Conservation (phyloP, 2,888 invertebrate genomes). For the Hypolimnas misippus region DNA sequence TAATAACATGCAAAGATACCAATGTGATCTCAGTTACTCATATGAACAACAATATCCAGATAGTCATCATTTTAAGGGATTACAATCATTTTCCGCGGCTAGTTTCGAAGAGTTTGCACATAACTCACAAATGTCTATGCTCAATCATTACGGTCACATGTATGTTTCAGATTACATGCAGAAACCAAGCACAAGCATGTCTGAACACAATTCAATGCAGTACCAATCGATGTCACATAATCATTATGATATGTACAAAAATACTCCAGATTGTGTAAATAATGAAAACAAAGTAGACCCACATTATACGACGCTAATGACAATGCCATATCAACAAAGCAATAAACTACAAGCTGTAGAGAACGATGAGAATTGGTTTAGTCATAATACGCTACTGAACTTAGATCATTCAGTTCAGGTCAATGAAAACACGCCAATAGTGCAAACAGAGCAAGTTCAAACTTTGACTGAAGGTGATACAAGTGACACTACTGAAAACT, state of each 20-base stretch:
- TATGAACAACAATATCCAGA: constrained; percentile 66
- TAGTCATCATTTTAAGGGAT: constrained; percentile 65
- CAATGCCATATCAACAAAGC: constrained; percentile 85
- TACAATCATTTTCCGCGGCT: constrained; percentile 78
- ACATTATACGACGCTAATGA: constrained; percentile 87
- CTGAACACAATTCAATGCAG: constrained; percentile 61
- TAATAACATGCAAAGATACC: constrained; percentile 72
- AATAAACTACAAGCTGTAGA: constrained; percentile 87
- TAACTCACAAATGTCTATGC: constrained; percentile 78
- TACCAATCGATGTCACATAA: constrained; percentile 67
- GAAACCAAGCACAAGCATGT: constrained; percentile 61
- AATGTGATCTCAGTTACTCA: constrained; percentile 75
- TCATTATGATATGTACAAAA: constrained; percentile 75
- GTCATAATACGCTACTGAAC: constrained; percentile 71
- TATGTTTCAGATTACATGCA: constrained; percentile 75
- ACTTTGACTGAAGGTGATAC: constrained; percentile 52
- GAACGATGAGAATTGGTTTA: constrained; percentile 80
- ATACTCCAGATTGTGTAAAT: constrained; percentile 64
- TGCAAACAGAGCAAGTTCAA: constrained; percentile 51
- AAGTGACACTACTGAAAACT: constrained; percentile 86
- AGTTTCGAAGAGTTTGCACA: constrained; percentile 83
- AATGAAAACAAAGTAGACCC: constrained; percentile 80
- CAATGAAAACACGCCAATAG: constrained; percentile 64
- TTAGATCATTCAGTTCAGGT: constrained; percentile 70
- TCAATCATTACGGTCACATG: constrained; percentile 79